phyloP scores from a whole-genome alignment of 2,888 invertebrate genomes.

The Drosophila hamatofila region DNA sequence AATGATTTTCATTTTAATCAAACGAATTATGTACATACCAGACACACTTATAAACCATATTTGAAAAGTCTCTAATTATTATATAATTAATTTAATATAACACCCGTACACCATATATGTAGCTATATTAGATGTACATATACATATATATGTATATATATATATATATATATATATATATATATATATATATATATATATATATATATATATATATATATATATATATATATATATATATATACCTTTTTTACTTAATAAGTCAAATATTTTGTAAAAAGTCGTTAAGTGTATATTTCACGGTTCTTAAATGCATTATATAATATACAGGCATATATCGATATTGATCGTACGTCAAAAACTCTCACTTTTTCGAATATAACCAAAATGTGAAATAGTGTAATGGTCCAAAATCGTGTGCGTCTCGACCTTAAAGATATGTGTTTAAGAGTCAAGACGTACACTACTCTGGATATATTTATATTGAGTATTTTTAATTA shows the following conservation, averaged over 20 bases:
- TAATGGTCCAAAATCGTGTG: too few species aligned
- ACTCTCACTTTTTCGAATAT: background rate
- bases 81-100: constrained; percentile 14
- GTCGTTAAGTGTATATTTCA: constrained; percentile 19
- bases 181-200: constrained; percentile 32
- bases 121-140: constrained; percentile 19
- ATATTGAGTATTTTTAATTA: constrained; percentile 19
- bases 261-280: constrained; percentile 32
- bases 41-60: constrained; percentile 4
- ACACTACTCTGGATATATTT: too few species aligned
- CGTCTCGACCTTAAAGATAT: too few species aligned
- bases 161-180: constrained; percentile 24
- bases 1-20: constrained; percentile 33
- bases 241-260: constrained; percentile 16
- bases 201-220: constrained; percentile 24
- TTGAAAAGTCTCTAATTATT: constrained; percentile 25
- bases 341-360: constrained; percentile 6
- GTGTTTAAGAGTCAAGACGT: too few species aligned
- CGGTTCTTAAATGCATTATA: constrained; percentile 18
- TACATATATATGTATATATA: constrained; percentile 39
- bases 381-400: constrained; percentile 1
- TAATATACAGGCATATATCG: constrained; percentile 9
- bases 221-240: constrained; percentile 40
- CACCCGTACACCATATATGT: constrained; percentile 3
- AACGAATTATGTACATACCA: constrained; percentile 14